Evolutionary conservation across 2,113 vertebrate genomes (phyloP).

Genomic region (Rhizomys pruinosus): DNA sequence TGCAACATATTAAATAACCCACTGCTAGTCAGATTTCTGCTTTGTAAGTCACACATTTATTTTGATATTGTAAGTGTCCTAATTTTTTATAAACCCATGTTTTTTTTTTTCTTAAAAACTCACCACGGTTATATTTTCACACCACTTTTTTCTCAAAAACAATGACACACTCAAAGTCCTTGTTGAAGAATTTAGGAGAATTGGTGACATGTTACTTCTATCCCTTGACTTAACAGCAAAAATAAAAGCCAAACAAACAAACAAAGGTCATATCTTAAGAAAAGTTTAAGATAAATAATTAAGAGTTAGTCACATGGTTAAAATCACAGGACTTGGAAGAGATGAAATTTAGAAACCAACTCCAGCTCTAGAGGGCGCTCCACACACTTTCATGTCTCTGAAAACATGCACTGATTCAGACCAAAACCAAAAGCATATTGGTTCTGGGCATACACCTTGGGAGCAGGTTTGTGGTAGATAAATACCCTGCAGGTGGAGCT

Average conservation of each 20-base stretch:
- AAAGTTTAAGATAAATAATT: neutral
- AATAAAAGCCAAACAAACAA: neutral
- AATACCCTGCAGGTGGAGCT: neutral
- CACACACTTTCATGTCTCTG: no score
- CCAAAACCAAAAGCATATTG: neutral
- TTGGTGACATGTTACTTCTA: neutral
- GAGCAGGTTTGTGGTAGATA: neutral
- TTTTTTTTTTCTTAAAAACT: neutral
- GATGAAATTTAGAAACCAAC: neutral
- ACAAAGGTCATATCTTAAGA: neutral
- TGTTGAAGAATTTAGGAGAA: neutral
- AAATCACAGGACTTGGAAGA: neutral
- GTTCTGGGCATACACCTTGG: neutral
- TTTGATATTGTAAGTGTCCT: constrained; percentile 56
- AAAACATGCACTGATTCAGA: neutral
- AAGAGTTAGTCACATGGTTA: neutral
- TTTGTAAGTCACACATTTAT: constrained; percentile 58
- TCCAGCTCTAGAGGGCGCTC: neutral
- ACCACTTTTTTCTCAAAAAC: neutral
- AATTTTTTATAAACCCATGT: constrained; percentile 48
- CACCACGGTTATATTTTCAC: neutral
- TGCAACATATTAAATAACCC: constrained; percentile 14
- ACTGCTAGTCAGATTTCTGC: constrained; percentile 26
- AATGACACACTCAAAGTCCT: neutral
- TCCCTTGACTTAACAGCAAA: neutral